Percentiles rank a stretch among this genome's conserved stretches.
Conservation (phyloP, 1,140 invertebrate species). For the Aethina tumida region DNA sequence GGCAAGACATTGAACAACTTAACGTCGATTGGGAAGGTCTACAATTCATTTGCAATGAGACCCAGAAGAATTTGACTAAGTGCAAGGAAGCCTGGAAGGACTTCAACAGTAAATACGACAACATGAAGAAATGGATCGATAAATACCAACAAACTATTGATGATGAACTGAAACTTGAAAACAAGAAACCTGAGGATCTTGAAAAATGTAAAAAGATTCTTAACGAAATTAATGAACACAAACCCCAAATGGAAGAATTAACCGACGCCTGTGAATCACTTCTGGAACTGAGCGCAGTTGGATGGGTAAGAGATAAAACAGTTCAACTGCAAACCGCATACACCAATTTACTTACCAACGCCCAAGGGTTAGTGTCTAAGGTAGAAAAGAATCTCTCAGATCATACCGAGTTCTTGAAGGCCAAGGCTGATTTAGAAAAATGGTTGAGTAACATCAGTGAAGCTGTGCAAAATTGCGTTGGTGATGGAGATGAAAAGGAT, state of each 20-base stretch:
- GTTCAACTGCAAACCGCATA: constrained; percentile 74
- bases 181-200: constrained; percentile 72
- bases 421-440: constrained; percentile 67
- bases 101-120: constrained; percentile 65
- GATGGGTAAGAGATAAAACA: constrained; percentile 74
- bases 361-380: constrained; percentile 68
- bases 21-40: constrained; percentile 80
- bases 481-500: constrained; percentile 64
- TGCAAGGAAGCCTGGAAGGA: constrained; percentile 82
- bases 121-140: constrained; percentile 69
- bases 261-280: constrained; percentile 80
- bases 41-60: constrained; percentile 69
- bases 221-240: constrained; percentile 65
- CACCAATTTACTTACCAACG: constrained; percentile 61
- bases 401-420: constrained; percentile 79
- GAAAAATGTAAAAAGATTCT: constrained; percentile 64
- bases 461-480: constrained; percentile 70
- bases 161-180: constrained; percentile 58
- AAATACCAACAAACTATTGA: constrained; percentile 58
- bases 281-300: constrained; percentile 74
- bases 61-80: constrained; percentile 62
- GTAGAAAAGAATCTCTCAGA: constrained; percentile 82
- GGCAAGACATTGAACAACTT: constrained; percentile 76
- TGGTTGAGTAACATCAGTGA: constrained; percentile 72
- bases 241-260: constrained; percentile 68